A percentile compares a stretch with the other conserved stretches of the same genome.
Conservation (phyloP, 2,113 vertebrate species). For the Cyanoderma ruficeps region DNA sequence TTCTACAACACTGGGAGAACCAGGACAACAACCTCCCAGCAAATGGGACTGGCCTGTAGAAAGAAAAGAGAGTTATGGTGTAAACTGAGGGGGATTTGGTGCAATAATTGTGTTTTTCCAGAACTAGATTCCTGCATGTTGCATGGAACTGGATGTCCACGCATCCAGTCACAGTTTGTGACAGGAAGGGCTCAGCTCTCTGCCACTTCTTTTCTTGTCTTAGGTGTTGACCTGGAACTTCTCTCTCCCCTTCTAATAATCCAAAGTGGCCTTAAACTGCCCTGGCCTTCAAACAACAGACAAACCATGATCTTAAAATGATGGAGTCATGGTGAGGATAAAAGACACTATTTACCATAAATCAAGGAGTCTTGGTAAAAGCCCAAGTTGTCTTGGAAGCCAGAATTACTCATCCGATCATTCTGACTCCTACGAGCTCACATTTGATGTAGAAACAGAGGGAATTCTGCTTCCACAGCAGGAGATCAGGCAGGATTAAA, state of each 20-base stretch:
- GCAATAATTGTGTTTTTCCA: not conserved
- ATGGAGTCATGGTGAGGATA: not conserved
- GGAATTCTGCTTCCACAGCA: not conserved
- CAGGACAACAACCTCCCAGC: not conserved
- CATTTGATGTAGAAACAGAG: not conserved
- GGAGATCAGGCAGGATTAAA: not conserved
- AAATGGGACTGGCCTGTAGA: not conserved
- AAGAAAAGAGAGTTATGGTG: not conserved
- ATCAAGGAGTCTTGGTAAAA: not conserved
- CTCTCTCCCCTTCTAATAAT: not conserved
- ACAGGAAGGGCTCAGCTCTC: not conserved
- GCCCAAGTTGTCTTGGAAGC: not conserved
- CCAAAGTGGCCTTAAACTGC: not conserved
- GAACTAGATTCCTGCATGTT: not conserved
- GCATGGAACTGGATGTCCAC: not conserved
- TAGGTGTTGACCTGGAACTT: not conserved
- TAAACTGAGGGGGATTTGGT: not conserved
- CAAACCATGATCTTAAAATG: not conserved
- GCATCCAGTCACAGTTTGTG: not conserved
- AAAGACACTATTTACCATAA: not conserved
- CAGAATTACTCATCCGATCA: not conserved
- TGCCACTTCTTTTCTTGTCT: not conserved
- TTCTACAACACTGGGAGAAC: not conserved
- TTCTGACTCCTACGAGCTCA: not conserved
- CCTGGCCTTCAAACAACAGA: not conserved